Evolutionary conservation across 2,113 vertebrate genomes (phyloP).

Genomic region (Amblyopsis rosae): DNA sequence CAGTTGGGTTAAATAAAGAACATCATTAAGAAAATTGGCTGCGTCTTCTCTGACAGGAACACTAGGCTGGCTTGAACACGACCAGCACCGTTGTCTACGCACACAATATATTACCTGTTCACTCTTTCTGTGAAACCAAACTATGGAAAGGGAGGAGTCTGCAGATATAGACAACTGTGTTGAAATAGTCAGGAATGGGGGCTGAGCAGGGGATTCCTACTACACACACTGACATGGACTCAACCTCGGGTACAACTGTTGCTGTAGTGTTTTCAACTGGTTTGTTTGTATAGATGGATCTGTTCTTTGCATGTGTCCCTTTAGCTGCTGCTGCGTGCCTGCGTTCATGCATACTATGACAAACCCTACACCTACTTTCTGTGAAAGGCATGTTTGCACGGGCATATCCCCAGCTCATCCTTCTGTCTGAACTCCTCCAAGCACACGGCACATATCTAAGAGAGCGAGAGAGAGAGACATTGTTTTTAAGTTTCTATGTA

Average conservation of each 20-base stretch:
- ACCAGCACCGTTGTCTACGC: too few species aligned
- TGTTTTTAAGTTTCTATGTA: too few species aligned
- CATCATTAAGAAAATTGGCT: too few species aligned
- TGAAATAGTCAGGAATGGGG: slow-evolving; percentile 1
- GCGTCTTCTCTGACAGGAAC: too few species aligned
- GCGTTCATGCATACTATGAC: slow-evolving; percentile 4
- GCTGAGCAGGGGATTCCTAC: background rate
- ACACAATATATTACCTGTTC: too few species aligned
- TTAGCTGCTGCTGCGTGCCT: background rate
- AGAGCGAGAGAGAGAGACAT: slow-evolving; percentile 21
- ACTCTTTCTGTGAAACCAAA: slow-evolving; percentile 31
- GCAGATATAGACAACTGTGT: slow-evolving; percentile 62
- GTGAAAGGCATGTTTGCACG: slow-evolving; percentile 99
- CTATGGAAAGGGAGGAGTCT: slow-evolving; percentile 56
- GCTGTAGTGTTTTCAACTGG: too few species aligned
- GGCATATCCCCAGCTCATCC: slow-evolving; percentile 97
- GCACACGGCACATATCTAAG: slow-evolving; percentile 96
- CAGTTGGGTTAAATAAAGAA: too few species aligned
- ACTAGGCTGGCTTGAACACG: too few species aligned
- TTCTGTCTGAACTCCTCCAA: slow-evolving; percentile 98
- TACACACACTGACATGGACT: too few species aligned
- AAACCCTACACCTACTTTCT: slow-evolving; percentile 87
- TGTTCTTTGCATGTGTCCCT: too few species aligned
- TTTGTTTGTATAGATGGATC: too few species aligned
- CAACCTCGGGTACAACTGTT: too few species aligned